A percentile compares a stretch with the other conserved stretches of the same genome.
phyloP scores from a whole-genome alignment of 2,888 invertebrate species.

The Prosapia bicincta region DNA sequence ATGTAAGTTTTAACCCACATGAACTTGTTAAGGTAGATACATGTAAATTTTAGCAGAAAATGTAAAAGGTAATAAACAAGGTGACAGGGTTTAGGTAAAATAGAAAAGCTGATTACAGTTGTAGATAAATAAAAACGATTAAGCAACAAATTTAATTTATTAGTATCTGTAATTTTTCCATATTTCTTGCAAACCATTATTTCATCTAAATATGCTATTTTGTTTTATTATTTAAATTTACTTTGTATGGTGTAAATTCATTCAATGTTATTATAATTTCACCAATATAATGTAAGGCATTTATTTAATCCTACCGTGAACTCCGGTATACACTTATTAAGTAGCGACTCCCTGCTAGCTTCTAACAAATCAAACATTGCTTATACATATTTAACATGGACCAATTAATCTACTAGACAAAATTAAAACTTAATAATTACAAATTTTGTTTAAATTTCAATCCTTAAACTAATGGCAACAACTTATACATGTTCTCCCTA shows the following conservation, averaged over 20 bases:
- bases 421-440: slow-evolving; percentile 2
- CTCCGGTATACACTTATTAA: slow-evolving; percentile 24
- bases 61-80: too few species aligned
- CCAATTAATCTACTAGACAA: slow-evolving; percentile 30
- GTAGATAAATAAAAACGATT: slow-evolving; percentile 26
- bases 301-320: slow-evolving; percentile 29
- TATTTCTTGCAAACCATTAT: slow-evolving; percentile 26
- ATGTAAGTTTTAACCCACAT: too few species aligned
- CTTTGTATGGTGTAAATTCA: background rate
- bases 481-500: slow-evolving; percentile 36
- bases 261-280: slow-evolving; percentile 10
- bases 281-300: slow-evolving; percentile 29
- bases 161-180: slow-evolving; percentile 34
- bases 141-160: slow-evolving; percentile 40
- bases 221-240: slow-evolving; percentile 16
- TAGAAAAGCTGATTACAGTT: too few species aligned
- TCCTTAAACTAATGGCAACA: slow-evolving; percentile 36
- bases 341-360: slow-evolving; percentile 15
- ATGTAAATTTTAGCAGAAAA: too few species aligned
- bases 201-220: slow-evolving; percentile 30
- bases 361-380: slow-evolving; percentile 22
- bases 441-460: slow-evolving; percentile 14
- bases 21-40: too few species aligned
- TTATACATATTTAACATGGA: slow-evolving; percentile 36
- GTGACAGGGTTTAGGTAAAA: too few species aligned